Conservation (phyloP, 2,113 vertebrate species). For the Eretmochelys imbricata region DNA sequence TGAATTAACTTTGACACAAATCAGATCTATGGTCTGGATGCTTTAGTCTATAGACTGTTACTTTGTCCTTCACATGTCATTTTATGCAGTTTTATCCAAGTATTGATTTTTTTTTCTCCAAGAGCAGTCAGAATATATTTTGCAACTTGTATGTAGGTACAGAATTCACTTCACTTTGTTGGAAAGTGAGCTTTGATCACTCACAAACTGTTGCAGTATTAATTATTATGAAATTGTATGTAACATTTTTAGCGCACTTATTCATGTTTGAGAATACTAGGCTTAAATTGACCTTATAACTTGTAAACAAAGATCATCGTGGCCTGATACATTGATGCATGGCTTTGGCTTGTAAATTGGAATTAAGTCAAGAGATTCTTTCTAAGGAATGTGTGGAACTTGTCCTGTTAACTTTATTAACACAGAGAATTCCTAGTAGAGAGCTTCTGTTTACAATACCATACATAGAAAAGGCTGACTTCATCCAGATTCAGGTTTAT, state of each 20-base stretch:
- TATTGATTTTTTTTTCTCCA: not conserved
- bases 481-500: not conserved
- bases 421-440: slow-evolving; percentile 56
- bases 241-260: not conserved
- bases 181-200: not conserved
- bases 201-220: not conserved
- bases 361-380: slow-evolving; percentile 34
- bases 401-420: not conserved
- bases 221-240: not conserved
- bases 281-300: not conserved
- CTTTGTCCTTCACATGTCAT: not conserved
- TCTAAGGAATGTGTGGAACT: slow-evolving; percentile 70
- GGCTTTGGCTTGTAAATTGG: slow-evolving; percentile 55
- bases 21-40: not conserved
- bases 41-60: not conserved
- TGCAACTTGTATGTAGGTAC: not conserved
- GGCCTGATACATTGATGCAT: slow-evolving; percentile 22
- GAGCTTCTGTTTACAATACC: slow-evolving; percentile 67
- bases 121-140: not conserved
- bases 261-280: not conserved
- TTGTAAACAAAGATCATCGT: slow-evolving; percentile 45
- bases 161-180: not conserved
- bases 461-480: slow-evolving; percentile 58
- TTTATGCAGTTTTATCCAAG: not conserved
- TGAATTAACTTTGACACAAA: not conserved